Base-by-base conservation (phyloP, 1,140 invertebrate genomes). In the Pachypsylla venusta region DNA sequence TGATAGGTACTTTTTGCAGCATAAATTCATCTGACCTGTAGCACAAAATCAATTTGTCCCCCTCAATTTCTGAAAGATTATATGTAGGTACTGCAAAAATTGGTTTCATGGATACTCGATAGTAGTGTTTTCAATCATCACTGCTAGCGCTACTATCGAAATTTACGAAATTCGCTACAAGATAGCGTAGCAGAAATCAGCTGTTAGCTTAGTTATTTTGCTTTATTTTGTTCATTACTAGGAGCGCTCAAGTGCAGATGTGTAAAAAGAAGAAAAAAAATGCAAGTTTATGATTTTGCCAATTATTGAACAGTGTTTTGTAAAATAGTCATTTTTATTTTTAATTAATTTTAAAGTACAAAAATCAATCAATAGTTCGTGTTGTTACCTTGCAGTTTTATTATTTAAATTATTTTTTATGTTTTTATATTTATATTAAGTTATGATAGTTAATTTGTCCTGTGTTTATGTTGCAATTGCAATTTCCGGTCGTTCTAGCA, bases 261-360 rank as follows among this genome's bases (percentile, higher is more conserved):
- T 48, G 42, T 19, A 48, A 48, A 19, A 48, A 22, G 30, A 35
- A 48, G 22, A 19, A 48, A 22, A n/a, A 35, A 22, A 48, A 48
- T 48, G 42, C 42, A 48, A 48, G 42, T 48, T 48, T 48, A 48
- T 48, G 42, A 48, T 10, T 48, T 48, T 48, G 42, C 42, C 42
- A 48, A 48, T 48, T 48, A 48, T 48, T 48, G 42, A 48, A 48
- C 42, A 19, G 42, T 48, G 42, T 48, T 48, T 48, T 48, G 42
- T 48, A 48, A 48, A 48, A 48, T 48, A 48, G 42, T 48, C 42
- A 48, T 48, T 48, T 48, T n/a, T n/a, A n/a, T n/a, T n/a, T 48
- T 48, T 48, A 48, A 19, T 22, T 19, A 48, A 48, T 48, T 48
- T 48, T 48, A 48, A 48, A 48, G 42, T 48, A 48, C 42, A 48